A percentile compares a stretch with the other conserved stretches of the same genome.
Evolutionary conservation across 2,113 vertebrate genomes (phyloP).

Genomic region (Tenebrosternarchus preto): DNA sequence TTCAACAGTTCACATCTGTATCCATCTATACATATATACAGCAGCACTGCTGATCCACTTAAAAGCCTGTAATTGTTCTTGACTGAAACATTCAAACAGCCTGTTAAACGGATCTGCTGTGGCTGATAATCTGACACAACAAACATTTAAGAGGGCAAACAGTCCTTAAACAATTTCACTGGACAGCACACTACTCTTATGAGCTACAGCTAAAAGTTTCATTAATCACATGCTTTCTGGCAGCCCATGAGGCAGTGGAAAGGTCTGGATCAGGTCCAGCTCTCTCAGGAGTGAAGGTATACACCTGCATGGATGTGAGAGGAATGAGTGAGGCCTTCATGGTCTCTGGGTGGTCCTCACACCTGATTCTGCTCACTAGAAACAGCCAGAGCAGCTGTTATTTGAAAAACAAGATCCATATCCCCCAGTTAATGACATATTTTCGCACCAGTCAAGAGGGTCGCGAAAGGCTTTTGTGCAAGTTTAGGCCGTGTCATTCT

Average conservation of each 20-base stretch:
- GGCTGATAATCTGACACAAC: conserved; percentile 35
- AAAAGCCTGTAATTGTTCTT: conserved; percentile 15
- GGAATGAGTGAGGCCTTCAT: conserved; percentile 40
- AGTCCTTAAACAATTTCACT: conserved; percentile 44
- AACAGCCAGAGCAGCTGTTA: conserved; percentile 76
- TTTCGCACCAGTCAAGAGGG: conserved; percentile 65
- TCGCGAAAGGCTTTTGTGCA: conserved; percentile 38
- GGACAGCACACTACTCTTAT: conserved; percentile 40
- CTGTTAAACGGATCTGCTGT: too few relatives aligned
- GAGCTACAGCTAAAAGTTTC: conserved; percentile 39
- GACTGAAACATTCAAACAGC: conserved; percentile 11
- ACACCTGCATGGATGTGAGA: conserved; percentile 60
- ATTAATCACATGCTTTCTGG: conserved; percentile 63
- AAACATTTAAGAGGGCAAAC: conserved; percentile 9
- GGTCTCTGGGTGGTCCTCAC: conserved; percentile 75
- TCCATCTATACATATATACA: too few relatives aligned
- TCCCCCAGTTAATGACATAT: conserved; percentile 73
- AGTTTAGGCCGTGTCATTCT: conserved; percentile 45
- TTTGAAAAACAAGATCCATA: conserved; percentile 61
- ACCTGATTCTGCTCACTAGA: conserved; percentile 66
- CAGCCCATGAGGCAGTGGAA: conserved; percentile 51
- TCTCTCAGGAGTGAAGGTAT: conserved; percentile 52
- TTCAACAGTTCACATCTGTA: not conserved
- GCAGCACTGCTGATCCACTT: not conserved
- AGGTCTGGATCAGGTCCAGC: conserved; percentile 60